These are phyloP conservation scores for Pempheris klunzingeri DNA, from an alignment of 2,797 vertebrate species.

Conservation along the genomic window DNA sequence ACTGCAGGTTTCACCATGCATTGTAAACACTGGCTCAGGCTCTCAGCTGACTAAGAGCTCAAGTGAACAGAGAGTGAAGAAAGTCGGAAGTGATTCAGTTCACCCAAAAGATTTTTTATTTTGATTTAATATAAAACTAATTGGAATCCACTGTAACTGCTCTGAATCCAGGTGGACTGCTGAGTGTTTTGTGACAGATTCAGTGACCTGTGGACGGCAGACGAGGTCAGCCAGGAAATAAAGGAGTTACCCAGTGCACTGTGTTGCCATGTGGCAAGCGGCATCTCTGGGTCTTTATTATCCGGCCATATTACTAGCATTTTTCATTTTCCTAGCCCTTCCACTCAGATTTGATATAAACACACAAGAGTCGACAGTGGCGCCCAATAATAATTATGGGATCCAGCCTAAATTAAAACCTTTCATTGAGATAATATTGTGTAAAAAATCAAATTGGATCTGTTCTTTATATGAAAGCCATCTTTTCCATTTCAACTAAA, in stretches of 20 bases:
- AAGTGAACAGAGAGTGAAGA: no score
- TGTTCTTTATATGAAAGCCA: background rate
- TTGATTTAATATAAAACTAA: no score
- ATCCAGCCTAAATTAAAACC: background rate
- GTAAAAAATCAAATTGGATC: background rate
- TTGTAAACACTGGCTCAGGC: no score
- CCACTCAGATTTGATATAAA: background rate
- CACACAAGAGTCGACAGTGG: background rate
- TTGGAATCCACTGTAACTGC: background rate
- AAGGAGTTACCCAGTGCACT: background rate
- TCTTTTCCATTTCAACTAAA: constrained; percentile 4
- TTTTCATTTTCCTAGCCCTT: constrained; percentile 1
- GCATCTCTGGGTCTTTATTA: background rate
- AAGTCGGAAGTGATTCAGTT: no score
- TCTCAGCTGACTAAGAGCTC: no score
- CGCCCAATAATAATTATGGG: background rate
- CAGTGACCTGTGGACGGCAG: constrained; percentile 20
- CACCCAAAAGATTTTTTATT: no score
- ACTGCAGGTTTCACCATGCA: no score
- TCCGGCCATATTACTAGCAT: background rate
- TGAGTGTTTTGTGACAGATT: constrained; percentile 45
- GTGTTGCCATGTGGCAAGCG: background rate
- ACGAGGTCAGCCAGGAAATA: background rate
- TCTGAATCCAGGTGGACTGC: background rate
- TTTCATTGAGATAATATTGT: background rate